These are phyloP conservation scores for Hypomecis atomaria DNA, from an alignment of 2,888 invertebrate genomes.

Conservation along the genomic window DNA sequence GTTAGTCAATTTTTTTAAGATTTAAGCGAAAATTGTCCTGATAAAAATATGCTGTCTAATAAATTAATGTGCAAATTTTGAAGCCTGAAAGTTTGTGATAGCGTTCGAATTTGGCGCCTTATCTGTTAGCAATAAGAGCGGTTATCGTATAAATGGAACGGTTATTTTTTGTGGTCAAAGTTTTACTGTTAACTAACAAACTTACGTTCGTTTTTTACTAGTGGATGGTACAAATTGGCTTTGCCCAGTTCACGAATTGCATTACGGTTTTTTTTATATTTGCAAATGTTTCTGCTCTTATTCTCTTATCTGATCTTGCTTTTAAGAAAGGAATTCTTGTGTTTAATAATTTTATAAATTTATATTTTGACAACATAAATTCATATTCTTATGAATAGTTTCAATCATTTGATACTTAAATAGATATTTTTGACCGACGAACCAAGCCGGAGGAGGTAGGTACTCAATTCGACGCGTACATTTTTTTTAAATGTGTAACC, in stretches of 20 bases:
- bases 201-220: neutral
- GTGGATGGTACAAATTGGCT: slow-evolving; percentile 7
- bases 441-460: too few species aligned
- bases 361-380: too few species aligned
- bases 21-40: slow-evolving; percentile 18
- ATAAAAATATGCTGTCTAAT: slow-evolving; percentile 9
- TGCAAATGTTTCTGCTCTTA: too few species aligned
- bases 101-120: slow-evolving; percentile 3
- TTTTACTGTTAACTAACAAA: slow-evolving; percentile 18
- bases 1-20: slow-evolving; percentile 29
- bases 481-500: too few species aligned
- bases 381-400: too few species aligned
- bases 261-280: too few species aligned
- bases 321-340: too few species aligned
- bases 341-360: too few species aligned
- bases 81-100: slow-evolving; percentile 4
- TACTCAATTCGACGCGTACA: too few species aligned
- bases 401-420: too few species aligned
- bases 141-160: slow-evolving; percentile 4
- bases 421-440: too few species aligned
- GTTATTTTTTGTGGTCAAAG: slow-evolving; percentile 7
- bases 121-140: slow-evolving; percentile 1
- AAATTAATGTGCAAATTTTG: slow-evolving; percentile 2
- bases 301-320: too few species aligned
- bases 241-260: neutral